Base-by-base conservation (phyloP, 1,140 invertebrate genomes). In the Zelostemma sp. region DNA sequence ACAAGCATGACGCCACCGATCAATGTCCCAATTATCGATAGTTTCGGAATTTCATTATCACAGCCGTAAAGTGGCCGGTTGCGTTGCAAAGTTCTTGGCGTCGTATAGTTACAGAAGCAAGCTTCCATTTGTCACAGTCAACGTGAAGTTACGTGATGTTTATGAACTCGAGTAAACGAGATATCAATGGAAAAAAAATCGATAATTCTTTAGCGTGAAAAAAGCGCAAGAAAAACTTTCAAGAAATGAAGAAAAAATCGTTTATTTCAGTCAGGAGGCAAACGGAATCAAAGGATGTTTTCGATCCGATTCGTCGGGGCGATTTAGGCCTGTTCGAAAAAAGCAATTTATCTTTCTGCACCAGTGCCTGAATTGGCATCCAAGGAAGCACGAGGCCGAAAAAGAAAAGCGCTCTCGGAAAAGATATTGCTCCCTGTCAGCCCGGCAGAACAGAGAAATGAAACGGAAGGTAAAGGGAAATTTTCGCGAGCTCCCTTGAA, bases 31-130 rank as follows among this genome's bases (percentile, higher is more conserved):
- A 80, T 80, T 80, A 78, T 62, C 79, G 79, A 75, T 81, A 81
- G 76, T 79, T 80, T 75, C 54, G 78, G 75, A 81, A 82, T 83
- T 81, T 81, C 79, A 83, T 82, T 83, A 83, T 81, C 79, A 73
- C 71, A 68, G 54, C 46, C 64, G 75, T 81, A 81, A 83, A 83
- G 76, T 75, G 56, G 67, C 61, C 63, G 76, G 8, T 80, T 82
- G 76, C 71, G 76, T 74, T 66, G 51, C 71, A 77, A 77, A 81
- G 60, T 79, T 73, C 16, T 70, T 54, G 61, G 6, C 50, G 53
- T 65, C 53, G 47, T 28, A n/a, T 41, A 63, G 56, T 69, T 62
- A 49, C 35, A 25, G 40, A 46, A 59, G 50, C 54, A 55, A 62
- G 54, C 55, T 59, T 57, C 38, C 54, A 50, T 63, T 69, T 63